A percentile compares a stretch with the other conserved stretches of the same genome.
Conservation (phyloP, 2,888 invertebrate species). For the Diploptera punctata region DNA sequence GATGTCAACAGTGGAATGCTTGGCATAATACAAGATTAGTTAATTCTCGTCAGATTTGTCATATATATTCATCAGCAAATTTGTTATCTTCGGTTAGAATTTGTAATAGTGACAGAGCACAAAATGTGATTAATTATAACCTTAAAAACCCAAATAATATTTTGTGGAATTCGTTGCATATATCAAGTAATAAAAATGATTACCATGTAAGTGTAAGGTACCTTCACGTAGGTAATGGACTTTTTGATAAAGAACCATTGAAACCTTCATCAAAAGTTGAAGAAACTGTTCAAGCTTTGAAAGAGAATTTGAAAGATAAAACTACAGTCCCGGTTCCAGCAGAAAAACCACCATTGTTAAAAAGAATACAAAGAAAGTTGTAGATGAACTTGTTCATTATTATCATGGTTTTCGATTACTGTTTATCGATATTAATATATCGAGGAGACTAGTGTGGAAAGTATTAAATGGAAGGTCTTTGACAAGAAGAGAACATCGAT, state of each 20-base stretch:
- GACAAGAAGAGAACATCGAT: conserved; percentile 87
- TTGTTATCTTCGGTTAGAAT: conserved; percentile 17
- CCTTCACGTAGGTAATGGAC: conserved; percentile 42
- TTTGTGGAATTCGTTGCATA: too few relatives aligned
- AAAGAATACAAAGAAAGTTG: conserved; percentile 73
- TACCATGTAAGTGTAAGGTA: conserved; percentile 33
- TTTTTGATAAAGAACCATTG: conserved; percentile 49
- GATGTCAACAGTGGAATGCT: conserved; percentile 35
- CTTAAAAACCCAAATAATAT: not conserved
- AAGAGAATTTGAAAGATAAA: conserved; percentile 69
- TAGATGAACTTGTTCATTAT: conserved; percentile 89
- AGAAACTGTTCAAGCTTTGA: conserved; percentile 84
- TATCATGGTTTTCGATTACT: conserved; percentile 96
- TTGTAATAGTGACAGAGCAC: conserved; percentile 6
- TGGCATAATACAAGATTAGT: not conserved
- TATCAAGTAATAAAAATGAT: not conserved
- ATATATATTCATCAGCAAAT: not conserved
- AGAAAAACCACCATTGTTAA: conserved; percentile 60
- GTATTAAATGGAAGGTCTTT: conserved; percentile 84
- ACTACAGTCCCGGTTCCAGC: conserved; percentile 45
- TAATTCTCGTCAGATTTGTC: not conserved
- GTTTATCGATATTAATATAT: conserved; percentile 90
- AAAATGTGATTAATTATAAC: conserved; percentile 13
- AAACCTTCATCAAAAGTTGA: conserved; percentile 91
- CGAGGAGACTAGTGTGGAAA: conserved; percentile 76